Base-by-base conservation (phyloP, 1,140 invertebrate genomes). In the Sminthurides bifidus region DNA sequence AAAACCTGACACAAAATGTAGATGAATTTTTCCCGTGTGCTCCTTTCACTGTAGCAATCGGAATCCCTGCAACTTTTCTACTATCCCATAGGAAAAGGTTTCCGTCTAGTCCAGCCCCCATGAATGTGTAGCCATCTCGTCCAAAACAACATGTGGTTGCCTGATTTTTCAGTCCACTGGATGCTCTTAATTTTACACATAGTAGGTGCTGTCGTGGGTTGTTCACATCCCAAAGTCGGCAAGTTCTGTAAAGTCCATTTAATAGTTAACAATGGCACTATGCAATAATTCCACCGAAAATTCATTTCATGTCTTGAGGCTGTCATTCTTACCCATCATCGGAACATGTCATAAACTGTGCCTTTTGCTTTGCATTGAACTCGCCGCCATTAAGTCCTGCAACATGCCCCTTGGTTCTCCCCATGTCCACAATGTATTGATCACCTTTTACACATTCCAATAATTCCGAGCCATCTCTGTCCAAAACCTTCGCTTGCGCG, bases 31-130 rank as follows among this genome's bases (percentile, higher is more conserved):
- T 84, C 54, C 78, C 74, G 72, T 98, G 95, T 0, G 89, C 92
- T 50, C 78, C 80, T 56, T 90, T 60, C 2, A 64, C 52, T 2
- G 56, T 58, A 4, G 56, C 55, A 4, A 57, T 58, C 0, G 62
- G 58, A 15, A 64, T 45, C 19, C 81, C 78, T 71, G 76, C 80
- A 55, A 68, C 66, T 66, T 76, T 79, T 37, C 92, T 78, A 46
- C 91, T 84, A 70, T 99, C 95, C 94, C 94, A 99, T 72, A 97
- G 84, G 71, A 97, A 93, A 63, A 99, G 84, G 0, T 91, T 95
- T 1, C 96, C 96, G 72, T 99, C 95, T 26, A 81, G 77, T 68
- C 95, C 98, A 0, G 84, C 94, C 51, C 86, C 87, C 0, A 87
- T 87, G 19, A 98, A 81, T 0, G 86, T 78, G 52, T 85, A 84